Percentiles rank a stretch among this genome's conserved stretches.
Evolutionary conservation across 2,888 invertebrate species (phyloP).

Genomic region (Clostera curtula): DNA sequence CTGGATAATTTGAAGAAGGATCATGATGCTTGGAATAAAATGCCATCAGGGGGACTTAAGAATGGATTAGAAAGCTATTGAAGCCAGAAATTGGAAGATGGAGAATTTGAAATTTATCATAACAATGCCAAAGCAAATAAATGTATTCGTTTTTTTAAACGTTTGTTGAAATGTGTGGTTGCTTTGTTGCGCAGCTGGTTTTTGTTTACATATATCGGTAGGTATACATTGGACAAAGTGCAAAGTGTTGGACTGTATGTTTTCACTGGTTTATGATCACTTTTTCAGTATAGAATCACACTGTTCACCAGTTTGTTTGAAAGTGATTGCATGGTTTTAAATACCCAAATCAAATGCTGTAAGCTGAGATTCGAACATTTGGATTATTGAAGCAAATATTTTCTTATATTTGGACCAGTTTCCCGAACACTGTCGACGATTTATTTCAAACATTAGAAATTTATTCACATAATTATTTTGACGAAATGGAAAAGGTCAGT

Average conservation of each 20-base stretch:
- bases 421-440: conserved; percentile 34
- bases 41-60: conserved; percentile 7
- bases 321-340: conserved; percentile 39
- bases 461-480: conserved; percentile 41
- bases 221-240: conserved; percentile 34
- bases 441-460: conserved; percentile 32
- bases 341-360: conserved; percentile 20
- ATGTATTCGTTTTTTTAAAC: conserved; percentile 38
- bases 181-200: conserved; percentile 28
- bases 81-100: conserved; percentile 10
- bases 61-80: conserved; percentile 8
- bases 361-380: conserved; percentile 18
- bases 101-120: conserved; percentile 9
- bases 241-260: conserved; percentile 37
- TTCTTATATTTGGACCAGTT: conserved; percentile 28
- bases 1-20: conserved; percentile 16
- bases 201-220: conserved; percentile 30
- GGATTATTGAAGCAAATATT: conserved; percentile 24
- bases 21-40: conserved; percentile 11
- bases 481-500: conserved; percentile 62
- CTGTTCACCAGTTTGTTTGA: conserved; percentile 49
- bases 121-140: conserved; percentile 11
- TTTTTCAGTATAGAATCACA: conserved; percentile 64
- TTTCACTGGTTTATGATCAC: conserved; percentile 66
- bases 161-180: conserved; percentile 22